Base-by-base conservation (phyloP, 2,888 invertebrate species). In the Busseola fusca region DNA sequence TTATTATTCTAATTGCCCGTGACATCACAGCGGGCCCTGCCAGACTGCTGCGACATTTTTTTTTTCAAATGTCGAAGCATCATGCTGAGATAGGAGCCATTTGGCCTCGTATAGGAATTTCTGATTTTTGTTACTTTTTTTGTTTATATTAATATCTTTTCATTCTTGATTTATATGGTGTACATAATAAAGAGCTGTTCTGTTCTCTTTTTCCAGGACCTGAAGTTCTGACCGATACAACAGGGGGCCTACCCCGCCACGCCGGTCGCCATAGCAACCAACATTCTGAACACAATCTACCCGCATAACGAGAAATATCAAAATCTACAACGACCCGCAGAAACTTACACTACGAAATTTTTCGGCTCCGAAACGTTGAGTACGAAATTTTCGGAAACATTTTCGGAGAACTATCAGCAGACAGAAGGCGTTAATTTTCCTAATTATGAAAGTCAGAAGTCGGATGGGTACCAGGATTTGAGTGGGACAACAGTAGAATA, bases 221-320 rank as follows among this genome's bases (percentile, higher is more conserved):
- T 97, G 91, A 97, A 97, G 87, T 97, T 97, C 96, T 97, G 96
- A 97, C 96, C 96, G 88, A 88, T 91, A 83, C 92, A 92, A 10
- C 94, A 92, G 90, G 92, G 91, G 90, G 90, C 91, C 27, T 91
- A 94, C 83, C 87, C 93, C 77, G 88, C 93, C 89, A 89, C 93
- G 76, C 94, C 95, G 72, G 93, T 91, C 78, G 87, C 93, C 78
- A 86, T 95, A 76, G 96, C 95, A 66, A 91, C 93, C 74, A 95
- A 94, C 88, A 93, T 96, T 0, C 74, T 96, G 0, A 92, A 91
- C 88, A 91, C 93, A 0, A 91, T 96, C 50, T 95, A 93, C 90
- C 93, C 95, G 0, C 91, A 91, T 54, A 88, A 84, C 56, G 94
- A 94, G 3, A 93, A 92, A 68, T 93, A 95, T 70, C 93, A 93